phyloP scores from a whole-genome alignment of 2,797 vertebrate species.

The Clarias pachynema region DNA sequence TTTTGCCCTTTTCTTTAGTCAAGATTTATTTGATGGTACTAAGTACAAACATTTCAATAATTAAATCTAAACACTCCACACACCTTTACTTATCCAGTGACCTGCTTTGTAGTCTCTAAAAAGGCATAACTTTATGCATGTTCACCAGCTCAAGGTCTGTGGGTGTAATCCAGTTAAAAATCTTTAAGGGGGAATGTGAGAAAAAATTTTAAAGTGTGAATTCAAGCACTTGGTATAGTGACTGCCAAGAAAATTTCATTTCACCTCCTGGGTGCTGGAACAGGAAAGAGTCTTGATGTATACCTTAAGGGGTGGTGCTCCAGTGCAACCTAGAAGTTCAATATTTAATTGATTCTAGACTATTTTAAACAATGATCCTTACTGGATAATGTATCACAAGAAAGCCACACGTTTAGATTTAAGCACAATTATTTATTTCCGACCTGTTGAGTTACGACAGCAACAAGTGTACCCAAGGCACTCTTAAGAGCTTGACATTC shows the following conservation, averaged over 20 bases:
- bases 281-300: no score
- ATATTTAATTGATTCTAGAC: background rate
- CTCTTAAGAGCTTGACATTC: background rate
- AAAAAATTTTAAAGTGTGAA: background rate
- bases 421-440: constrained; percentile 34
- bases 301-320: background rate
- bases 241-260: background rate
- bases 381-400: constrained; percentile 14
- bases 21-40: background rate
- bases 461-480: constrained; percentile 11
- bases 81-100: background rate
- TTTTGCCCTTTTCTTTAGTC: background rate
- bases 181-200: no score
- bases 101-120: background rate
- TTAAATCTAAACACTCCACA: no score
- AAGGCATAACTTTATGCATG: background rate
- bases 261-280: no score
- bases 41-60: background rate
- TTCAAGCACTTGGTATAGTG: background rate
- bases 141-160: background rate
- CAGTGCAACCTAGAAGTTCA: background rate
- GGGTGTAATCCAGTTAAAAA: background rate
- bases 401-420: constrained; percentile 1
- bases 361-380: constrained; percentile 52
- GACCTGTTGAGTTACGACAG: background rate